These are phyloP conservation scores for Limnephilus marmoratus DNA, from an alignment of 2,888 invertebrate genomes.

Conservation along the genomic window DNA sequence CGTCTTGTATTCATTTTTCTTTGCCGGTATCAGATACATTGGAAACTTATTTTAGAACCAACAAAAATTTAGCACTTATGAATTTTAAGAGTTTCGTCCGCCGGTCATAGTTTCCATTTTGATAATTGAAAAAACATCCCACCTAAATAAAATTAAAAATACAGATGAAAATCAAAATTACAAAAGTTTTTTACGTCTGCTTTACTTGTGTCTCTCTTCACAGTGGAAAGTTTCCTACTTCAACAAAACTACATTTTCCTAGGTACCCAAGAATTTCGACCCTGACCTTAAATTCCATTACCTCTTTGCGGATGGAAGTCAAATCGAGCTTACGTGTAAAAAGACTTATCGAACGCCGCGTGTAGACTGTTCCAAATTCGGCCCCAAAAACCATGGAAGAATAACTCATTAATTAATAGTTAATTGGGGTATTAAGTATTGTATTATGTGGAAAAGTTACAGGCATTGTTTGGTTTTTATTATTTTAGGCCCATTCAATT, in stretches of 20 bases:
- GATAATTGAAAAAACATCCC: not conserved
- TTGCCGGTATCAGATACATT: no score
- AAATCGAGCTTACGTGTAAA: slow-evolving; percentile 16
- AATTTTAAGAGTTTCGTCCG: not conserved
- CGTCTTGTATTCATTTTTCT: no score
- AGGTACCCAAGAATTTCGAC: not conserved
- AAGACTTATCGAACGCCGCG: slow-evolving; percentile 31
- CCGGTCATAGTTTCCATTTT: not conserved
- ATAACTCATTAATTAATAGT: not conserved
- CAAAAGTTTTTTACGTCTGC: not conserved
- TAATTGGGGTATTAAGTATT: not conserved
- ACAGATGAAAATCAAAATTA: not conserved
- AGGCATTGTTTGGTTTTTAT: no score
- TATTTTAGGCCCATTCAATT: no score
- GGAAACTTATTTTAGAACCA: not conserved
- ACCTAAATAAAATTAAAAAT: not conserved
- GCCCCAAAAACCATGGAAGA: not conserved
- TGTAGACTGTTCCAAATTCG: not conserved
- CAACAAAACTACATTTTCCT: not conserved
- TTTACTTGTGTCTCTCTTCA: not conserved
- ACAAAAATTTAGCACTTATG: not conserved
- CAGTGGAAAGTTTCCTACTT: not conserved
- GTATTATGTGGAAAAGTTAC: no score
- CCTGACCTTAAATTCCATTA: slow-evolving; percentile 19
- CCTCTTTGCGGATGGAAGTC: not conserved